phyloP scores from a whole-genome alignment of 2,797 vertebrate species.

The Anomalospiza imberbis region DNA sequence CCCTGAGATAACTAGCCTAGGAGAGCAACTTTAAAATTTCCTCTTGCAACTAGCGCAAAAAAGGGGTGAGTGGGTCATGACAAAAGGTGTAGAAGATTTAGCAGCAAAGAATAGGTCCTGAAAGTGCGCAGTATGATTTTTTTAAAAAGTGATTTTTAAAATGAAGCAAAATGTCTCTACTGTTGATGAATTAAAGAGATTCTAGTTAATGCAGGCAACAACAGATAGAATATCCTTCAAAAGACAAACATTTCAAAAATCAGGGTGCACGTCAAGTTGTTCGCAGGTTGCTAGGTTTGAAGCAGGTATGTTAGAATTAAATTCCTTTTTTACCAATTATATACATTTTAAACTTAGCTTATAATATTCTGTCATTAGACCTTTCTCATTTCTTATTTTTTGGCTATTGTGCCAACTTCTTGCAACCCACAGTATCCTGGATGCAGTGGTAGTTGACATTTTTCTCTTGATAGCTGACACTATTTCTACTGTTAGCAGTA shows the following conservation, averaged over 20 bases:
- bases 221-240: background rate
- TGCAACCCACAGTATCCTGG: fast-evolving
- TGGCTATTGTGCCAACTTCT: background rate
- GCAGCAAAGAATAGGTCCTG: background rate
- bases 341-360: background rate
- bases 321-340: background rate
- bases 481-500: background rate
- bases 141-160: background rate
- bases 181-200: background rate
- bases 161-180: background rate
- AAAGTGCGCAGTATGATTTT: background rate
- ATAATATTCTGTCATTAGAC: background rate
- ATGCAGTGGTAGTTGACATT: background rate
- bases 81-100: background rate
- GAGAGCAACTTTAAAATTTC: background rate
- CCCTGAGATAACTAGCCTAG: background rate
- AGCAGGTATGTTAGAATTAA: background rate
- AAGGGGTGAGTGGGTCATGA: background rate
- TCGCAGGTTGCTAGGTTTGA: background rate
- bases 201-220: background rate
- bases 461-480: background rate
- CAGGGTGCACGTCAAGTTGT: background rate
- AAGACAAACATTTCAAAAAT: background rate
- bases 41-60: background rate
- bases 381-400: background rate